Conservation (phyloP, 2,797 vertebrate genomes). For the Eulemur mongoz region DNA sequence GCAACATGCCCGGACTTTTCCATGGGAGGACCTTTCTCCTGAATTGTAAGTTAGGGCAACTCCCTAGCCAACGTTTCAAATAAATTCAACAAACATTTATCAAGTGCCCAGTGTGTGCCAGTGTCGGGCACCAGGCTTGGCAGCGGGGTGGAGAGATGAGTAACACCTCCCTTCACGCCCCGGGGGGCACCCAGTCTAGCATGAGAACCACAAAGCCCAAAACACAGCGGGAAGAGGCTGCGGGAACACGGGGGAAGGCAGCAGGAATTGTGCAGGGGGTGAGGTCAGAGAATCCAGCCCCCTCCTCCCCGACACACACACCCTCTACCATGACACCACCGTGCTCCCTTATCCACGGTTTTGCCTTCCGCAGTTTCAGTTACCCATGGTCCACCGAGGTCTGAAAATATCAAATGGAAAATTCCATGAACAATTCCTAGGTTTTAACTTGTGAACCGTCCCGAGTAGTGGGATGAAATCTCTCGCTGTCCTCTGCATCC, state of each 20-base stretch:
- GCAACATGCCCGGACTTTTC: constrained; percentile 63
- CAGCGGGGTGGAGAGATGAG: neutral
- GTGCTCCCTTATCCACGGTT: neutral
- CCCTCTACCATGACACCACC: neutral
- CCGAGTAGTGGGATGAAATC: neutral
- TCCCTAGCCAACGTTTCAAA: constrained; percentile 68
- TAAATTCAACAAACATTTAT: constrained; percentile 48
- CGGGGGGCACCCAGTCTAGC: neutral
- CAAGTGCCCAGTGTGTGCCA: neutral
- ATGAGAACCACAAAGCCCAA: constrained; percentile 13
- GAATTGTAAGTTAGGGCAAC: constrained; percentile 64
- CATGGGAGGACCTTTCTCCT: constrained; percentile 56
- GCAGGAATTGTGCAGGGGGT: neutral
- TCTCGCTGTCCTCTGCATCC: neutral
- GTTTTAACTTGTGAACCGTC: neutral
- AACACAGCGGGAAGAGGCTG: constrained; percentile 38
- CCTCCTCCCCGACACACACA: too few species aligned
- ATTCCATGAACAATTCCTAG: neutral
- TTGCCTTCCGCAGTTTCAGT: neutral
- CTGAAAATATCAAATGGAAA: neutral
- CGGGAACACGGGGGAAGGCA: neutral
- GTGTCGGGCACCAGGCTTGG: constrained; percentile 7
- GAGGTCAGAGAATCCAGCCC: neutral
- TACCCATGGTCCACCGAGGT: neutral
- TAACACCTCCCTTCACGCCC: constrained; percentile 28